Evolutionary conservation across 1,140 invertebrate genomes (phyloP).

Genomic region (Pteromalus puparum): DNA sequence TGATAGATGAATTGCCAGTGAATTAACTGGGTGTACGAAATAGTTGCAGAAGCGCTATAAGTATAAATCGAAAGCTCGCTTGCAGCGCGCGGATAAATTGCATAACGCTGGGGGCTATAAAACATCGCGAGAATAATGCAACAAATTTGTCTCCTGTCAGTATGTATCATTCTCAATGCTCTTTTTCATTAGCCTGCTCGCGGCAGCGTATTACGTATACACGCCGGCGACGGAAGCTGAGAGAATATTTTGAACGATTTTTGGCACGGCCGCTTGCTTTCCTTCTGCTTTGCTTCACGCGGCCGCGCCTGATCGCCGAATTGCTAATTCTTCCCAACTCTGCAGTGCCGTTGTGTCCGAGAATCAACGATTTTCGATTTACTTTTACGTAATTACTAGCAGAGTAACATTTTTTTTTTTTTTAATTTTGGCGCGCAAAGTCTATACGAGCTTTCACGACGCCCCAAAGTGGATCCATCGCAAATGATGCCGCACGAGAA

Average conservation of each 20-base stretch:
- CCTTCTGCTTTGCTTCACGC: slow-evolving; percentile 41
- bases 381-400: no score
- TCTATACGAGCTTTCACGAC: no score
- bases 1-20: no score
- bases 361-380: neutral
- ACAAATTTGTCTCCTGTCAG: slow-evolving; percentile 35
- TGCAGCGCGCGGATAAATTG: neutral
- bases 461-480: no score
- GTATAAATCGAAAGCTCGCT: no score
- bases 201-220: neutral
- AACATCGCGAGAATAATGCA: slow-evolving; percentile 36
- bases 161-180: slow-evolving; percentile 45
- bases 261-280: slow-evolving; percentile 12
- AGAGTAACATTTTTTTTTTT: no score
- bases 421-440: no score
- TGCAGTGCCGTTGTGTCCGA: neutral
- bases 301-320: slow-evolving; percentile 45
- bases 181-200: slow-evolving; percentile 44
- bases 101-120: neutral
- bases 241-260: slow-evolving; percentile 33
- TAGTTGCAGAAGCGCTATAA: neutral
- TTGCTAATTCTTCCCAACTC: slow-evolving; percentile 30
- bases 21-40: no score
- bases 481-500: no score
- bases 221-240: slow-evolving; percentile 14